Conservation (phyloP, 2,113 vertebrate genomes). For the Protobothrops mucrosquamatus region DNA sequence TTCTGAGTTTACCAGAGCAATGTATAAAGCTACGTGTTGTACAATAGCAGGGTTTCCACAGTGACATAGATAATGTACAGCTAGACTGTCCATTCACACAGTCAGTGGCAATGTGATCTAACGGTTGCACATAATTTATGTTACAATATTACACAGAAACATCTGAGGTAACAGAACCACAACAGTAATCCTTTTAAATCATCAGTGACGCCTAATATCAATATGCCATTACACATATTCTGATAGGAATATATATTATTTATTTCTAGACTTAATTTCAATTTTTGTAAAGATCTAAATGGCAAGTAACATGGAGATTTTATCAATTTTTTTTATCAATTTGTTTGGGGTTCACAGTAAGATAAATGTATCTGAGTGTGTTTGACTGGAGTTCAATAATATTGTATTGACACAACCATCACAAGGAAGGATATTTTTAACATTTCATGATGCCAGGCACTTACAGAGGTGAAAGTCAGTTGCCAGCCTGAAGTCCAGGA, state of each 20-base stretch:
- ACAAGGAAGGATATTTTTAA: constrained; percentile 18
- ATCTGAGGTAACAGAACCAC: not conserved
- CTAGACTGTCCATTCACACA: not conserved
- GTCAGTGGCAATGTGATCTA: not conserved
- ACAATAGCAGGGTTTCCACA: not conserved
- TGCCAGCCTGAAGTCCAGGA: constrained; percentile 19
- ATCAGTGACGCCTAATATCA: constrained; percentile 31
- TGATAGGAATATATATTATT: not conserved
- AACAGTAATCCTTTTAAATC: not conserved
- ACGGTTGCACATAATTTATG: not conserved
- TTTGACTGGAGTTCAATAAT: constrained; percentile 38
- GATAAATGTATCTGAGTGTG: not conserved
- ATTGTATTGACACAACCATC: not conserved
- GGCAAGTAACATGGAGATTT: constrained; percentile 2
- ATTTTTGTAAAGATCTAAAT: constrained; percentile 17
- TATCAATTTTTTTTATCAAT: not conserved
- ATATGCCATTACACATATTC: constrained; percentile 23
- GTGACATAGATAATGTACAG: not conserved
- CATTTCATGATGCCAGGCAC: not conserved
- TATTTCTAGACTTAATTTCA: not conserved
- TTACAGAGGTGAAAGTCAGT: constrained; percentile 32
- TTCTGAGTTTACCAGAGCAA: not conserved
- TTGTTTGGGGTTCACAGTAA: not conserved
- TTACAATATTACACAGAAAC: not conserved
- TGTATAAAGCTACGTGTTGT: not conserved